Evolutionary conservation across 2,797 vertebrate genomes (phyloP), one percentile per base, ranked within the genome.

Genomic region (Poecilia gillii): DNA sequence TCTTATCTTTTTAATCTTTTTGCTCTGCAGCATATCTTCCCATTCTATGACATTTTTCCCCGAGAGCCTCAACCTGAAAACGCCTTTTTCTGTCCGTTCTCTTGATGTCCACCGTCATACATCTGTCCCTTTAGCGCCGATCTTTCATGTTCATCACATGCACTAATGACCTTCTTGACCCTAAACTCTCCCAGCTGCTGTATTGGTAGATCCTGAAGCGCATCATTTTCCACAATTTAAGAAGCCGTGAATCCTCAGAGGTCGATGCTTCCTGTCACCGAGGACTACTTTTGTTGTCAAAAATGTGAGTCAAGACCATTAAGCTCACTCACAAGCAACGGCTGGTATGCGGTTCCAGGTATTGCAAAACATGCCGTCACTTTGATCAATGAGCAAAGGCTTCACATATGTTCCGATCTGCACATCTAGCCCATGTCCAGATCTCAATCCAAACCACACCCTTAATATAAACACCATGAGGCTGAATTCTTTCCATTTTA

Each of bases 161-260:
- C 87, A 59, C 77, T 33, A 55, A 83, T 75, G 79, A 83, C 74
- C 78, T 76, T 86, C 86, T 81, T 39, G 46, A 47, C 76, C 76
- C 53, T 88, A 87, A 93, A 83, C 36, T 87, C 68, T 91, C 71
- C 87, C 92, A 93, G 91, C 90, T 93, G 92, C 84, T 80, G 77
- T 14, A 70, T 62, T 75, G 84, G 74, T 49, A 71, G 77, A 73
- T 85, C 64, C 55, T 66, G 46, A 16, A 43, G 68, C 0, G 74
- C 73, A 81, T 89, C 74, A 23, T 88, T 90, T 59, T 81, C 84
- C 87, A 86, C 89, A 70, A 87, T 88, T 90, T 87, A 82, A 79
- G 76, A 89, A 75, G 85, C 80, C 16, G 57, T 89, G 84, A 92
- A 88, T 90, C 90, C 89, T 89, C 57, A 31, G 39, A n/a, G 68